Evolutionary conservation across 1,140 invertebrate species (phyloP).

Genomic region (Temnothorax nylanderi): DNA sequence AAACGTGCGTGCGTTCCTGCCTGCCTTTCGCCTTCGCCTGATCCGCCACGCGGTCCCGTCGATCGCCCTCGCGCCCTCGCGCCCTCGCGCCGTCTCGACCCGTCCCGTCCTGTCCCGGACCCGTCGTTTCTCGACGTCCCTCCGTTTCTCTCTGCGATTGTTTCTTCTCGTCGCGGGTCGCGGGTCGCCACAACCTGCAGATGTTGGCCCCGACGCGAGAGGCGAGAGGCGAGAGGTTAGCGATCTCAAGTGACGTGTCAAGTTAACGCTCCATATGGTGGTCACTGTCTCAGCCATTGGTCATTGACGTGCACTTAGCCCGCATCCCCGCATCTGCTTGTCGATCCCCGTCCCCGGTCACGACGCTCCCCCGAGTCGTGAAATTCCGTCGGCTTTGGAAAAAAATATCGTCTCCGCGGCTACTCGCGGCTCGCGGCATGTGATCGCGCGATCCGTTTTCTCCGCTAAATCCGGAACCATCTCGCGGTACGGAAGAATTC

Average conservation of each 20-base stretch:
- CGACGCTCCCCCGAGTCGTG: background rate
- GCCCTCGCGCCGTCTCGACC: too few relatives aligned
- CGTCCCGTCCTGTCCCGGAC: background rate
- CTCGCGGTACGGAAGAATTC: background rate
- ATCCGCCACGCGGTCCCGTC: too few relatives aligned
- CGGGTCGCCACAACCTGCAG: conserved; percentile 9
- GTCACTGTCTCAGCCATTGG: conserved; percentile 78
- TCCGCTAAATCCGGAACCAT: background rate
- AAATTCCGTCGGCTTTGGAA: background rate
- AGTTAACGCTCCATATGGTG: conserved; percentile 84
- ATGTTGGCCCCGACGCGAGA: conserved; percentile 67
- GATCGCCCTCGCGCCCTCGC: background rate
- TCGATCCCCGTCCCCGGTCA: background rate
- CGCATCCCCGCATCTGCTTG: conserved; percentile 58
- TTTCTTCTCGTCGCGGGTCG: background rate
- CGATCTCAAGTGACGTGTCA: conserved; percentile 85
- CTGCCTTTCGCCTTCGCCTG: too few relatives aligned
- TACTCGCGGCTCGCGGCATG: too few relatives aligned
- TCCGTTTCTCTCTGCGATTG: background rate
- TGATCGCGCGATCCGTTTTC: background rate
- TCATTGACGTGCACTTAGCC: conserved; percentile 82
- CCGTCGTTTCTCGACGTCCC: too few relatives aligned
- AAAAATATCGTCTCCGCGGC: background rate
- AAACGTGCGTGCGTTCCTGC: background rate
- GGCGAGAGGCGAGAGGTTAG: conserved; percentile 84